Base-by-base conservation (phyloP, 2,888 invertebrate genomes). In the Megamerina dolium region DNA sequence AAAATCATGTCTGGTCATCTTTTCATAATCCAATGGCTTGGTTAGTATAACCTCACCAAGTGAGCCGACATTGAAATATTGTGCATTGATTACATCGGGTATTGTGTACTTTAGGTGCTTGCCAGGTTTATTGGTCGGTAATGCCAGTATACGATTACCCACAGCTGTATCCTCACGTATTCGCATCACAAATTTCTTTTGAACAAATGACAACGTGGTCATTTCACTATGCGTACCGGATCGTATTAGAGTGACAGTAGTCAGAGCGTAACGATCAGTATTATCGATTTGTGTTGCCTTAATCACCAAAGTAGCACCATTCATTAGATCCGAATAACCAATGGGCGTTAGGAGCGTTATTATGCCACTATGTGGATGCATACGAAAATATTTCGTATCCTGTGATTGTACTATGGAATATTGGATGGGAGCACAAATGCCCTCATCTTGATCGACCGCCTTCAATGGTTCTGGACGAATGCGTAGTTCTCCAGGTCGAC, bases 211-310 rank as follows among this genome's bases (percentile, higher is more conserved):
- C 16, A 70, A 61, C 2, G 66, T 70, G 49, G 71, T 69, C 48
- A 75, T 73, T 32, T 75, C 73, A 14, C 76, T 74, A 48, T 77
- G 76, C 35, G 77, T 75, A 40, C 79, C 69, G 0, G 63, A 61
- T 0, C 67, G 68, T 1, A 77, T 74, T 27, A 91, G 75, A 12
- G 85, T 80, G 41, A 93, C 75, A 1, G 92, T 91, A 2, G 88
- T 84, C 46, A 93, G 74, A 1, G 92, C 88, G 67, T 90, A 90
- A 40, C 90, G 80, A 73, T 92, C 92, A 0, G 84, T 75, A 75
- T 93, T 93, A 72, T 93, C 90, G 47, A 82, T 75, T 64, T 87
- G 87, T 2, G 82, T 84, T 8, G 86, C 87, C 79, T 87, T 84
- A 14, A 91, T 79, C 37, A 91, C 87, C 27, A 91, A 73, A 2